Evolutionary conservation across 2,888 invertebrate genomes (phyloP).

Genomic region (Emesis russula): DNA sequence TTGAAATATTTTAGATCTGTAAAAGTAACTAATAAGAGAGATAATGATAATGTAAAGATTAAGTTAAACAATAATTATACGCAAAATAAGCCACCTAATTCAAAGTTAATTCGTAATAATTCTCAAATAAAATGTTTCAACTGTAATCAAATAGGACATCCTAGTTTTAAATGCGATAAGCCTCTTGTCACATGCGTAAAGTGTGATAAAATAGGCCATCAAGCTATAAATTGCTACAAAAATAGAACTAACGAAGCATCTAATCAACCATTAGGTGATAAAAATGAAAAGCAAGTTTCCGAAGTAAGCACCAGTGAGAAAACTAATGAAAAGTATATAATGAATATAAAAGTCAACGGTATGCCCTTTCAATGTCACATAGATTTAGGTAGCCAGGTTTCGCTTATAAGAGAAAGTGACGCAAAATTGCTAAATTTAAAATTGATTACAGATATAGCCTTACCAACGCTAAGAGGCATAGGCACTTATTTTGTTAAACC

Average conservation of each 20-base stretch:
- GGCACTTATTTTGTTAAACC: slow-evolving; percentile 73
- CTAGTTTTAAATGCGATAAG: too few relatives aligned
- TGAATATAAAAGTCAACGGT: slow-evolving; percentile 55
- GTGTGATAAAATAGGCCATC: not conserved
- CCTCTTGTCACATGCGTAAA: too few relatives aligned
- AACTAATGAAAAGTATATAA: slow-evolving; percentile 50
- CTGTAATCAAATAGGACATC: too few relatives aligned
- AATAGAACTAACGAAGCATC: not conserved
- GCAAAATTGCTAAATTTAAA: slow-evolving; percentile 50
- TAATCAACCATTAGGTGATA: not conserved
- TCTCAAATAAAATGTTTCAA: too few relatives aligned
- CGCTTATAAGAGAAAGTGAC: slow-evolving; percentile 68
- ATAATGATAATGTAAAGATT: too few relatives aligned
- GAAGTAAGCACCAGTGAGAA: not conserved
- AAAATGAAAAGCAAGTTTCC: slow-evolving; percentile 21
- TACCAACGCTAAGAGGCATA: slow-evolving; percentile 69
- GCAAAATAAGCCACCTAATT: too few relatives aligned
- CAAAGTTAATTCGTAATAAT: too few relatives aligned
- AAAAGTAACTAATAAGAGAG: too few relatives aligned
- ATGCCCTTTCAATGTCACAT: slow-evolving; percentile 62
- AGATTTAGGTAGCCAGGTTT: slow-evolving; percentile 86
- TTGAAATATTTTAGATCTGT: too few relatives aligned
- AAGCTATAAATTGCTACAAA: not conserved
- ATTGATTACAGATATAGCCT: not conserved
- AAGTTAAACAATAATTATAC: too few relatives aligned